Evolutionary conservation across 1,140 invertebrate species (phyloP).

Genomic region (Aricia agestis): DNA sequence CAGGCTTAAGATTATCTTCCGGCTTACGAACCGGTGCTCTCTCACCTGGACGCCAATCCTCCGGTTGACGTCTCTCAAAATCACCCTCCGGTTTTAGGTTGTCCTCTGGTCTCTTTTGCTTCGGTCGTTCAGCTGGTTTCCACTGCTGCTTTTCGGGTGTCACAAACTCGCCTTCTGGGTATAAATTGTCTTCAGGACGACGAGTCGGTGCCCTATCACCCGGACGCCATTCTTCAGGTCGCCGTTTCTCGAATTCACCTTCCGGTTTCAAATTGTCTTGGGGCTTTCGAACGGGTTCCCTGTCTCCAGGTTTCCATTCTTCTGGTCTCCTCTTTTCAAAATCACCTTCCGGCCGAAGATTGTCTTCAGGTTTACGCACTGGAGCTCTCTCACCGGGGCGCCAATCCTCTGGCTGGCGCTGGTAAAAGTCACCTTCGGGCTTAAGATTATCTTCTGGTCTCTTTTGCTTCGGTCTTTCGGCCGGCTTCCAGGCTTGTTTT

Average conservation of each 20-base stretch:
- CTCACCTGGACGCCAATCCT: slow-evolving; percentile 58
- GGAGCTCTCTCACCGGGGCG: slow-evolving; percentile 76
- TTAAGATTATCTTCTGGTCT: slow-evolving; percentile 76
- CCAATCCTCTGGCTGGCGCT: slow-evolving; percentile 66
- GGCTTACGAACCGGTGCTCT: slow-evolving; percentile 73
- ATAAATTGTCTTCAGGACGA: slow-evolving; percentile 71
- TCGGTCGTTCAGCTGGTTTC: slow-evolving; percentile 66
- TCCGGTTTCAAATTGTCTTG: slow-evolving; percentile 72
- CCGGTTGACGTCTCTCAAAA: slow-evolving; percentile 73
- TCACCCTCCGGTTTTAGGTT: slow-evolving; percentile 82
- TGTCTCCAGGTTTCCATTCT: slow-evolving; percentile 78
- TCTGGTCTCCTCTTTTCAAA: slow-evolving; percentile 84
- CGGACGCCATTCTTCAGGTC: slow-evolving; percentile 72
- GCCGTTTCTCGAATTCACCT: slow-evolving; percentile 74
- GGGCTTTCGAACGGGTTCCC: slow-evolving; percentile 78
- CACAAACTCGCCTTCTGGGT: slow-evolving; percentile 79
- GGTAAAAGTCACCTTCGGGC: slow-evolving; percentile 79
- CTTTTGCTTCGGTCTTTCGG: slow-evolving; percentile 29
- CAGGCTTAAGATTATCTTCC: slow-evolving; percentile 55
- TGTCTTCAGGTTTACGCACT: slow-evolving; percentile 75
- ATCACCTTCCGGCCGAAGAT: slow-evolving; percentile 78
- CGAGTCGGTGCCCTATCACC: slow-evolving; percentile 60
- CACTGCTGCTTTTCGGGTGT: slow-evolving; percentile 57
- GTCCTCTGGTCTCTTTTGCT: slow-evolving; percentile 66
- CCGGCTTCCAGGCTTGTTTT: slow-evolving; percentile 67